Conservation (phyloP, 2,888 invertebrate species). For the Bellardia bayeri region DNA sequence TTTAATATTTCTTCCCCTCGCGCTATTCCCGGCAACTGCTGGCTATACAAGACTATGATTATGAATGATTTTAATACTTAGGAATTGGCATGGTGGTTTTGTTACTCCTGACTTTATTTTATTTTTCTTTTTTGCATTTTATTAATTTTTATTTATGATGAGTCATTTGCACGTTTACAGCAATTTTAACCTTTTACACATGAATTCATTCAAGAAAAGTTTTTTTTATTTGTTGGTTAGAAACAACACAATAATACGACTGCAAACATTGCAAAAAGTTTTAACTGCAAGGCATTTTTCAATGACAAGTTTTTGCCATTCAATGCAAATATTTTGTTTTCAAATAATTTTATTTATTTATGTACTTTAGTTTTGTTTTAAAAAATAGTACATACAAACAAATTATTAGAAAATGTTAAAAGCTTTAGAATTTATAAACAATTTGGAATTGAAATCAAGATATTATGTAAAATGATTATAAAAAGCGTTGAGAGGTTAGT, state of each 20-base stretch:
- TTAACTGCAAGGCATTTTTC: conserved; percentile 41
- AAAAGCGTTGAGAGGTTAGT: too few relatives aligned
- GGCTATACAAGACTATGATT: conserved; percentile 6
- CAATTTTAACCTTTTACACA: conserved; percentile 82
- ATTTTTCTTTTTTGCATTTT: conserved; percentile 76
- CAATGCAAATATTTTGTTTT: conserved; percentile 20
- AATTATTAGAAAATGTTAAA: not conserved
- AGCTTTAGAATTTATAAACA: too few relatives aligned
- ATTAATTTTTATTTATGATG: conserved; percentile 84
- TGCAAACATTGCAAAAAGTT: conserved; percentile 52
- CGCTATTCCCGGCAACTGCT: conserved; percentile 49
- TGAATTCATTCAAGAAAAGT: conserved; percentile 80
- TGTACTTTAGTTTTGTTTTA: not conserved
- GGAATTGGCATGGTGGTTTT: conserved; percentile 55
- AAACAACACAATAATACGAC: conserved; percentile 24
- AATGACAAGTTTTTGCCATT: conserved; percentile 55
- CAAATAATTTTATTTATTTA: conserved; percentile 9
- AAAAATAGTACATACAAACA: too few relatives aligned
- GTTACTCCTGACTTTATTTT: conserved; percentile 38
- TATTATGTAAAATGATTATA: too few relatives aligned
- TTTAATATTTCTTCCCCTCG: conserved; percentile 29
- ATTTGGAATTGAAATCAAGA: too few relatives aligned
- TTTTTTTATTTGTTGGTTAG: conserved; percentile 9
- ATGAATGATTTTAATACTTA: conserved; percentile 58
- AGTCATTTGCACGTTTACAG: conserved; percentile 83